Percentiles rank a stretch among this genome's conserved stretches.
These are phyloP conservation scores for Tinea trinotella DNA, from an alignment of 2,888 invertebrate species.

Conservation along the genomic window DNA sequence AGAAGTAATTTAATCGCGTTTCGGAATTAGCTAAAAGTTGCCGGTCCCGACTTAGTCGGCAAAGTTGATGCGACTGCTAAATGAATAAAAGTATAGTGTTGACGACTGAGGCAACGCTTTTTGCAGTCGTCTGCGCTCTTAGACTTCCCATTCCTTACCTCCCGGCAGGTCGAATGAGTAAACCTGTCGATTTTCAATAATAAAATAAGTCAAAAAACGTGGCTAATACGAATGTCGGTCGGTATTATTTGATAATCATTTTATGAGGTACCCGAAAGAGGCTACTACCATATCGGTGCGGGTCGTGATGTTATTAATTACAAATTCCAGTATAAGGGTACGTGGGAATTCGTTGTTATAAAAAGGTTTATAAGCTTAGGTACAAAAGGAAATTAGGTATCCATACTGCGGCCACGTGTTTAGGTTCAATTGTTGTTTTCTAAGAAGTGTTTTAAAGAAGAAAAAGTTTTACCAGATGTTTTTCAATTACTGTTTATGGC, in stretches of 20 bases:
- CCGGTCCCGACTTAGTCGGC: no score
- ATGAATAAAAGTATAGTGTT: no score
- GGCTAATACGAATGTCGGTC: slow-evolving; percentile 27
- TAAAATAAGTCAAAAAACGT: no score
- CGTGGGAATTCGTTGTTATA: slow-evolving; percentile 53
- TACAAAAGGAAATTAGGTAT: slow-evolving; percentile 54
- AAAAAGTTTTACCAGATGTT: slow-evolving; percentile 39
- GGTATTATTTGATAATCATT: slow-evolving; percentile 66
- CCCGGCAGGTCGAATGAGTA: no score
- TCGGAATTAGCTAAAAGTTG: no score
- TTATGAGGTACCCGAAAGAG: slow-evolving; percentile 59
- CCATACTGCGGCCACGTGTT: slow-evolving; percentile 39
- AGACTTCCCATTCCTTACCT: no score
- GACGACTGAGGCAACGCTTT: no score
- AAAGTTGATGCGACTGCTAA: no score
- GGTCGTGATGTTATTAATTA: slow-evolving; percentile 54
- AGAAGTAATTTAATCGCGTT: no score
- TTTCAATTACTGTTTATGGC: background rate
- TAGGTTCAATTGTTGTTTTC: slow-evolving; percentile 31
- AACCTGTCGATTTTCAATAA: no score
- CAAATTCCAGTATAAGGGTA: slow-evolving; percentile 45
- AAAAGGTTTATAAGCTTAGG: slow-evolving; percentile 22
- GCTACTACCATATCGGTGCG: slow-evolving; percentile 56
- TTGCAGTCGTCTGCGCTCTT: no score
- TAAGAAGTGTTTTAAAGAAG: slow-evolving; percentile 34